These are phyloP conservation scores for Urocynchramus pylzowi DNA, from an alignment of 2,113 vertebrate genomes.

Conservation along the genomic window DNA sequence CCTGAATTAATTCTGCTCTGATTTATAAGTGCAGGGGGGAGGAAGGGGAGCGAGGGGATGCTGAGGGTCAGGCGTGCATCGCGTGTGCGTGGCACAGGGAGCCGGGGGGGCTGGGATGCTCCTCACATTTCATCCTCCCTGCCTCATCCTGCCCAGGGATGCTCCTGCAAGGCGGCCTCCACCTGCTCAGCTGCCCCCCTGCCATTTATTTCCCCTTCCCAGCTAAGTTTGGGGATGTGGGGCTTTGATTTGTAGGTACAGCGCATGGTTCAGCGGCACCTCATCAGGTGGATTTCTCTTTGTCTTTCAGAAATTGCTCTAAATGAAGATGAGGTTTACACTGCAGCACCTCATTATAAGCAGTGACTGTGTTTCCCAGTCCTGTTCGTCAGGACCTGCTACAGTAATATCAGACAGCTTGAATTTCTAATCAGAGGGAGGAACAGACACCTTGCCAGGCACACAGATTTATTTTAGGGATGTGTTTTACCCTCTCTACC, in stretches of 20 bases:
- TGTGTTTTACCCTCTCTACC: background rate
- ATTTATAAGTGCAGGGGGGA: conserved; percentile 22
- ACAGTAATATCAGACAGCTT: background rate
- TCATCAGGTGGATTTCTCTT: background rate
- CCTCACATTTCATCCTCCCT: background rate
- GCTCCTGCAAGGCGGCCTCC: background rate
- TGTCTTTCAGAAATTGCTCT: conserved; percentile 11
- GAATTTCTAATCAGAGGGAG: background rate
- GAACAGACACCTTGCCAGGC: background rate
- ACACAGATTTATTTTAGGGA: background rate
- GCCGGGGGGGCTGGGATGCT: background rate
- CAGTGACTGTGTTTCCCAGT: background rate
- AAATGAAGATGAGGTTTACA: background rate
- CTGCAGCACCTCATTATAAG: background rate
- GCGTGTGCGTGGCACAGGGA: background rate
- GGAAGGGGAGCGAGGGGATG: background rate
- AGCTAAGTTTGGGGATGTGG: background rate
- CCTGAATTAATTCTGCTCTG: conserved; percentile 68
- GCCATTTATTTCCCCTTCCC: background rate
- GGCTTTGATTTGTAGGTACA: background rate
- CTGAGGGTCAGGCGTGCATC: conserved; percentile 14
- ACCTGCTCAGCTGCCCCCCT: background rate
- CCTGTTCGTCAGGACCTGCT: background rate
- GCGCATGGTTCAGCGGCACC: background rate
- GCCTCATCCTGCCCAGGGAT: background rate